A percentile compares a stretch with the other conserved stretches of the same genome.
These are phyloP conservation scores for Numenius arquata DNA, from an alignment of 2,113 vertebrate genomes.

Conservation along the genomic window DNA sequence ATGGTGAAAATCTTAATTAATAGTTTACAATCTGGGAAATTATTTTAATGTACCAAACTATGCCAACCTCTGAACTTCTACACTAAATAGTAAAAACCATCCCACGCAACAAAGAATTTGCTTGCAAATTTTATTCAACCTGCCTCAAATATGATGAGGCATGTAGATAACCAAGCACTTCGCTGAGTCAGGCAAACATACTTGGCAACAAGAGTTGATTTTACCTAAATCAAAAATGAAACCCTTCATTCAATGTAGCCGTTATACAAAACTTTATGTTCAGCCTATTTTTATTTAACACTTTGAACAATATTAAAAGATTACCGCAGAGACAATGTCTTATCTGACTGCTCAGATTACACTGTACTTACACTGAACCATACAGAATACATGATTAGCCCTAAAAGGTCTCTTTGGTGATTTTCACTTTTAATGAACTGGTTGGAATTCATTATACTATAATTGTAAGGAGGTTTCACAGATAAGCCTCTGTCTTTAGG, in stretches of 20 bases:
- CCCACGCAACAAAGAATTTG: background rate
- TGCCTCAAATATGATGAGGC: background rate
- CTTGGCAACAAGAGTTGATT: background rate
- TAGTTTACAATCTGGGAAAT: background rate
- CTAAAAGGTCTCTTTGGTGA: slow-evolving; percentile 62
- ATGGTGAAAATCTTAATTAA: background rate
- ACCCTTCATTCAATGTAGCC: background rate
- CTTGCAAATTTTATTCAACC: background rate
- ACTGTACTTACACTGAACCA: background rate
- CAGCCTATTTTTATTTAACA: slow-evolving; percentile 25
- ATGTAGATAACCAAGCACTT: background rate
- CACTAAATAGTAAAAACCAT: background rate
- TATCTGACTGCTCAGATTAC: slow-evolving; percentile 40
- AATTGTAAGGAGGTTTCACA: slow-evolving; percentile 53
- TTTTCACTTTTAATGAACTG: slow-evolving; percentile 66
- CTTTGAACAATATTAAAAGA: slow-evolving; percentile 24
- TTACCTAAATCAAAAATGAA: background rate
- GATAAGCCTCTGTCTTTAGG: slow-evolving; percentile 43
- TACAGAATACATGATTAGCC: slow-evolving; percentile 42
- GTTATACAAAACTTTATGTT: background rate
- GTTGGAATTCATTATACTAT: slow-evolving; percentile 56
- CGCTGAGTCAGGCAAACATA: background rate
- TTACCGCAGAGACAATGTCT: slow-evolving; percentile 19
- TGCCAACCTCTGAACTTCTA: background rate
- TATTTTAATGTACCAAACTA: background rate